Evolutionary conservation across 2,113 vertebrate genomes (phyloP), one percentile per base, ranked within the genome.

Genomic region (Strix uralensis): DNA sequence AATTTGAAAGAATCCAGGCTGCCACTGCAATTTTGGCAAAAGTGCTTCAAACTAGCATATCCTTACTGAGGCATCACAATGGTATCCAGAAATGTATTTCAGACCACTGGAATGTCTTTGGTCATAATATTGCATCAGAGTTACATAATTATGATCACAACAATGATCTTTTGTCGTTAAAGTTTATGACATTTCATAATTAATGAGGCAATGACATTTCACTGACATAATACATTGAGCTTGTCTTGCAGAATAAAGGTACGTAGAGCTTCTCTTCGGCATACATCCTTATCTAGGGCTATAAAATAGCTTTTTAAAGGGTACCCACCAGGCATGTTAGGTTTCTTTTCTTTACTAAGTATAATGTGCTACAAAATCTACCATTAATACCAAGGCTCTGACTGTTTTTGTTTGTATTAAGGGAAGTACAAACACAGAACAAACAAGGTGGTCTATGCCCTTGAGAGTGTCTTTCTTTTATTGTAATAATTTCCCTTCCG

Each of bases 21-120:
- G 92, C 36, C 44, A 16, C 83, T 67, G 49, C 73, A 85, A 46
- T 89, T 92, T 79, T 82, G 91, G 72, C 83, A 95, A 72, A 92
- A 95, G 65, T 66, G 58, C 78, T 92, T 95, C 40, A 79, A 91
- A 89, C 54, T 36, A 18, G 40, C 34, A 57, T 82, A 57, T 72
- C 61, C 94, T 86, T 47, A 73, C 70, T 95, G 91, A 94, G 73
- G 62, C 95, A 96, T 62, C 84, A 51, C 89, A 91, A 16, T 61
- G 86, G 88, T 25, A 95, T 95, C 86, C 86, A 94, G 83, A 82
- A 94, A 94, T 72, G 9, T 1, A 58, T n/a, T 87, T 82, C 94
- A 96, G 66, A 85, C 92, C 84, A 91, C 86, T 92, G 94, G 94
- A 94, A 95, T 96, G 94, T 89, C 92, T 94, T 89, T 80, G 86